These are phyloP conservation scores for Drosophila setifemur DNA, from an alignment of 1,140 invertebrate genomes.

Conservation along the genomic window DNA sequence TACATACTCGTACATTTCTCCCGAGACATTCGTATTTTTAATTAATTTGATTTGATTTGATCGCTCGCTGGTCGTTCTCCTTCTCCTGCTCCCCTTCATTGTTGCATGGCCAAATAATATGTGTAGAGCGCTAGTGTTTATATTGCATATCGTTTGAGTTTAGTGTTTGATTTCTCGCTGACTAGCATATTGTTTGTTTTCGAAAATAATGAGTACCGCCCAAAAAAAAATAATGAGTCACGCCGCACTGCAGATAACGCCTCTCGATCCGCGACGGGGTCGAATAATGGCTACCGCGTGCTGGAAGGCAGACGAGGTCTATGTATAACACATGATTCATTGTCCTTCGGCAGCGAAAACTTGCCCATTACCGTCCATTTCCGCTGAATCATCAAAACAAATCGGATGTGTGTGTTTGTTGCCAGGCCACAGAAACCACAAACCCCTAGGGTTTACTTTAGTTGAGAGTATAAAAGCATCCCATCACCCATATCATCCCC, in stretches of 20 bases:
- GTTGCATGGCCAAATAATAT: constrained; percentile 27
- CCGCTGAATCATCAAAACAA: constrained; percentile 45
- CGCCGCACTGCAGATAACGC: constrained; percentile 19
- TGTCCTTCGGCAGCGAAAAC: constrained; percentile 18
- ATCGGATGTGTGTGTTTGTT: constrained; percentile 15
- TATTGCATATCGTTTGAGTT: constrained; percentile 38
- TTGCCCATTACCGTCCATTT: constrained; percentile 9
- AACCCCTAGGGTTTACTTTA: not conserved
- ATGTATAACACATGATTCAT: constrained; percentile 41
- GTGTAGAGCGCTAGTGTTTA: constrained; percentile 19
- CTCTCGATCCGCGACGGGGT: not conserved
- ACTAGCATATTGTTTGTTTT: constrained; percentile 33
- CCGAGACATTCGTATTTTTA: constrained; percentile 42
- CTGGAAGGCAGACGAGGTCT: constrained; percentile 13
- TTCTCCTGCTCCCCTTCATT: not conserved
- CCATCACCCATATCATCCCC: not conserved
- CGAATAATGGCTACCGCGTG: constrained; percentile 1
- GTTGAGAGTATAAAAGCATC: constrained; percentile 4
- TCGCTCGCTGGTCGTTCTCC: not conserved
- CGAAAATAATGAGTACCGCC: constrained; percentile 2
- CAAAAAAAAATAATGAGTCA: constrained; percentile 16
- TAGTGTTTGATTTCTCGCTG: constrained; percentile 1
- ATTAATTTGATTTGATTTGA: constrained; percentile 47
- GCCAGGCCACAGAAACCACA: constrained; percentile 9
- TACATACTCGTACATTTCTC: constrained; percentile 10